Evolutionary conservation across 2,113 vertebrate species (phyloP), one percentile per base, ranked within the genome.

Genomic region (Saguinus midas): DNA sequence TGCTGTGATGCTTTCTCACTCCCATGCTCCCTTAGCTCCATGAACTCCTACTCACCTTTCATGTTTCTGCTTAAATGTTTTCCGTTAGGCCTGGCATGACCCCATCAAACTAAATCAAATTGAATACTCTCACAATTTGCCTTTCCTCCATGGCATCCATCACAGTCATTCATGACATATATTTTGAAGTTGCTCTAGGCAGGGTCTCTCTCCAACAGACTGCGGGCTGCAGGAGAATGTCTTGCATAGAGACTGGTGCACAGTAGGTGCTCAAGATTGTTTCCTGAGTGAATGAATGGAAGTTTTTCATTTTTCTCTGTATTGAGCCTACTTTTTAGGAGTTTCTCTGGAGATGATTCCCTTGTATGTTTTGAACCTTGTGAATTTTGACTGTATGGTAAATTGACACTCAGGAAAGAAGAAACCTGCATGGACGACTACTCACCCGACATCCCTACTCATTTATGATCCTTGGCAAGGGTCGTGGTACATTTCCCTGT

Each of bases 401-500:
- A 89, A 45, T 48, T 70, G 80, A 66, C 16, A 27, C 52, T 52
- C 92, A 87, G 11, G 29, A 57, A 75, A n/a, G 76, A 84, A 35
- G 18, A 52, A 48, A 10, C 17, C 50, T 37, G 32, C 17, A 1
- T 20, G 25, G 78, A 13, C 1, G 12, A 10, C 81, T 9, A 0
- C 13, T 10, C 52, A 32, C 21, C 25, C 35, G 5, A 0, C 6
- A 0, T 40, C n/a, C 68, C 52, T 48, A 3, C 64, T 82, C 70
- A 23, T 61, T 40, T 55, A 27, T 20, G 11, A 29, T 11, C 20
- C 25, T 43, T 29, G 35, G 35, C 9, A 20, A 48, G 61, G 52
- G 29, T 45, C 0, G 0, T 29, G 37, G 35, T 55, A 43, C 1
- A 0, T 40, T 84, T 91, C 76, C 32, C 17, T 0, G 52, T 14